Base-by-base conservation (phyloP, 2,797 vertebrate species). In the Champsocephalus esox region DNA sequence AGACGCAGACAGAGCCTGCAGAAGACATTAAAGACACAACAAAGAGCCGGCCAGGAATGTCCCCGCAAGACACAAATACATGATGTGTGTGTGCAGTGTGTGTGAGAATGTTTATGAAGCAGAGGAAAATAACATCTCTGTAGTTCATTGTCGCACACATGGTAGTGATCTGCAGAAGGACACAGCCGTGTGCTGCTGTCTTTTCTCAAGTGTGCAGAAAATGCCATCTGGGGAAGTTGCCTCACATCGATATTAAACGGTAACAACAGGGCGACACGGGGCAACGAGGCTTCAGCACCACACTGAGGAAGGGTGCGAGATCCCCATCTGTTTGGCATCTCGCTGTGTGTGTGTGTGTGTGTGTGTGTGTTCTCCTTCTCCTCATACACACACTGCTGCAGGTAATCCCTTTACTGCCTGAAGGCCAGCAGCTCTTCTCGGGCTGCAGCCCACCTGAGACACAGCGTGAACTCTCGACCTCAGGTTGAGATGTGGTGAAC, bases 121-220 rank as follows among this genome's bases (percentile, higher is more conserved):
- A 84, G 79, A 86, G 81, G 62, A 89, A 82, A 84, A 88, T 74
- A 90, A 90, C 91, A 87, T 87, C 75, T 80, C 80, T 83, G 83
- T 89, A 92, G 90, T 94, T 92, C 90, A 92, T 88, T 87, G 92
- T 84, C 66, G 80, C 88, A 92, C 91, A 93, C 90, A 93, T 93
- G 91, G 89, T 81, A 91, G 84, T 92, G 80, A 92, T 94, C 90
- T 89, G 86, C 86, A 75, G 56, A 77, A 92, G 92, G 92, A 92
- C 88, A 89, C 74, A 90, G 86, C 79, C 83, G 80, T 92, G 91
- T 92, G 88, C 86, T 87, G 86, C 87, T 88, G 88, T 90, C 87
- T 88, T 90, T 83, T 83, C 87, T 84, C 83, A 88, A 90, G 84
- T 79, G 86, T 89, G 87, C 81, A 76, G 85, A 89, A 88, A 81